Evolutionary conservation across 92 coral and sea anemone species (phyloP).

Genomic region (Heteractis magnifica): DNA sequence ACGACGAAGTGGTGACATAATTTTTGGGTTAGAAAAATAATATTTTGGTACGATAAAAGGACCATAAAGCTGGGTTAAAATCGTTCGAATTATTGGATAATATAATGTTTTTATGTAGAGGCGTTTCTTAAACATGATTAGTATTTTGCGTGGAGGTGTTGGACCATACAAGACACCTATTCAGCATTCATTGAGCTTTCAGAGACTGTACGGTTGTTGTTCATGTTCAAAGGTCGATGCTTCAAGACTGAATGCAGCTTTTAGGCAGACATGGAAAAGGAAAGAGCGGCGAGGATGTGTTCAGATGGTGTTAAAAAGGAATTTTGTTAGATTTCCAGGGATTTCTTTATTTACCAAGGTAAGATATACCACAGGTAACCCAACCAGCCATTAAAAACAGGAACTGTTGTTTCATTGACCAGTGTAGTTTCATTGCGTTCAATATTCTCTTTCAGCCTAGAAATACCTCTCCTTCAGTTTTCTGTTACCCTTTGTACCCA

Average conservation of each 20-base stretch:
- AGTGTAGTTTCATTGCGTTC: too few relatives aligned
- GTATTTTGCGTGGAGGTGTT: slow-evolving; percentile 33
- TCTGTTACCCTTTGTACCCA: slow-evolving; percentile 20
- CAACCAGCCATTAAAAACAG: not conserved
- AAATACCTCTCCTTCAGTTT: not conserved
- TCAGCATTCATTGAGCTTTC: not conserved
- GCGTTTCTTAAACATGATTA: slow-evolving; percentile 20
- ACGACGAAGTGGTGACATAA: slow-evolving; percentile 14
- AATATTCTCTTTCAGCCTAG: too few relatives aligned
- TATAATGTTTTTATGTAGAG: not conserved
- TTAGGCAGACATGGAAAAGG: not conserved
- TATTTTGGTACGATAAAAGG: not conserved
- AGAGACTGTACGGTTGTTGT: not conserved
- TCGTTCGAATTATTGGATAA: not conserved
- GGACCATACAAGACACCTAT: not conserved
- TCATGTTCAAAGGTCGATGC: not conserved
- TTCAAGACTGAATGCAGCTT: not conserved
- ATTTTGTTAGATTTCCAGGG: not conserved
- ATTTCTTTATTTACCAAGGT: slow-evolving; percentile 5
- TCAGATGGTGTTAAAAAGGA: not conserved
- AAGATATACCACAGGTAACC: not conserved
- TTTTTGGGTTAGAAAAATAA: not conserved
- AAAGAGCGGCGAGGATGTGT: not conserved
- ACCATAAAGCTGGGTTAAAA: not conserved
- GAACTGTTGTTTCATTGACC: too few relatives aligned